Percentiles rank a stretch among this genome's conserved stretches.
Evolutionary conservation across 1,140 invertebrate species (phyloP).

Genomic region (Pachypsylla venusta): DNA sequence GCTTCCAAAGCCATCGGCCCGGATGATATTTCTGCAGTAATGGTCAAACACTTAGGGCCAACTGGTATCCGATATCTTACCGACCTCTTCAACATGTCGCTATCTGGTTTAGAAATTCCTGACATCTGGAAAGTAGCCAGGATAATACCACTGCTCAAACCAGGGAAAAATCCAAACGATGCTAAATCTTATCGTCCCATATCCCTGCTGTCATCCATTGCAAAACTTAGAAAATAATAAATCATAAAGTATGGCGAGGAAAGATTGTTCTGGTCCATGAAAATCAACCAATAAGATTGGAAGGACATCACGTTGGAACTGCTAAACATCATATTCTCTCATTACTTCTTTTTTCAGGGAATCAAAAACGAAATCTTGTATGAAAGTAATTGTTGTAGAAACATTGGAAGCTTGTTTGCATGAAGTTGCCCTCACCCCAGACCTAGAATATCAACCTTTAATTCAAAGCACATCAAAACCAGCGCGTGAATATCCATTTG

Average conservation of each 20-base stretch:
- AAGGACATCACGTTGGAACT: background rate
- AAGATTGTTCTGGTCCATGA: background rate
- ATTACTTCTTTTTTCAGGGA: constrained; percentile 29
- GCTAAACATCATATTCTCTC: background rate
- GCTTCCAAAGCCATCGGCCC: background rate
- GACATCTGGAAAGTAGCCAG: background rate
- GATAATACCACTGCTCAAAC: background rate
- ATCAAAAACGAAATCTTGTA: constrained; percentile 35
- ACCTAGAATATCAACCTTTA: constrained; percentile 64
- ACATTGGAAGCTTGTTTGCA: constrained; percentile 80
- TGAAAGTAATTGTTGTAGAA: constrained; percentile 73
- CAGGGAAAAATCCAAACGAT: background rate
- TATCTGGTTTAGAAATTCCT: background rate
- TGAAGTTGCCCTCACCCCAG: constrained; percentile 80
- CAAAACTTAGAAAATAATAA: background rate
- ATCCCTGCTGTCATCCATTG: background rate
- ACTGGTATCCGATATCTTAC: background rate
- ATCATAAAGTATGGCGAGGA: background rate
- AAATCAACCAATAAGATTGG: background rate
- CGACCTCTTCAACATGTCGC: background rate
- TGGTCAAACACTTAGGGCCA: background rate
- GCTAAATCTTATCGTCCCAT: background rate
- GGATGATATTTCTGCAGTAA: background rate
- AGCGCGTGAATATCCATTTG: constrained; percentile 87
- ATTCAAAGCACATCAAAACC: constrained; percentile 39